Conservation (phyloP, 2,113 vertebrate species). For the Paradisaea rubra region DNA sequence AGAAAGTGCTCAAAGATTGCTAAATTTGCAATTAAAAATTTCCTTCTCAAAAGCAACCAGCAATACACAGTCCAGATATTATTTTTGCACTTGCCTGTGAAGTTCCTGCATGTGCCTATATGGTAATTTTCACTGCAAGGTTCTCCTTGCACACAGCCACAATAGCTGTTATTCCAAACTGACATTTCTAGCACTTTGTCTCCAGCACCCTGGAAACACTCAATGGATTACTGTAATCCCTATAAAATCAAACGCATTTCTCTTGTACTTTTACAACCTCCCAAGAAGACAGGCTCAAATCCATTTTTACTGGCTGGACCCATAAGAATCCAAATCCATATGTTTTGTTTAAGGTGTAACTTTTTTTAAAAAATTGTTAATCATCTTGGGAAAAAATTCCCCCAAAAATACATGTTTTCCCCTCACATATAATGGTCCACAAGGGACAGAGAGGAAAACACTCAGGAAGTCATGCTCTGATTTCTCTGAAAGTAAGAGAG, state of each 20-base stretch:
- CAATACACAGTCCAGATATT: background rate
- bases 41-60: background rate
- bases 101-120: background rate
- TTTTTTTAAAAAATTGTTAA: background rate
- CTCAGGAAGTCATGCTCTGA: background rate
- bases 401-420: background rate
- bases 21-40: background rate
- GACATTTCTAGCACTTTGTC: background rate
- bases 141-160: background rate
- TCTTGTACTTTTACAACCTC: background rate
- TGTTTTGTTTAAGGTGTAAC: background rate
- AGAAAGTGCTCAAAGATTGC: background rate
- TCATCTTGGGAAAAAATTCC: accelerated
- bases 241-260: background rate
- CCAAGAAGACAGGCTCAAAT: background rate
- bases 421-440: background rate
- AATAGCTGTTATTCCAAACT: background rate
- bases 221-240: background rate
- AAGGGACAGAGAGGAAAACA: background rate
- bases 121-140: background rate
- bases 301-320: background rate
- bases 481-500: background rate
- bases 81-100: background rate
- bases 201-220: background rate
- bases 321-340: background rate